Conservation (phyloP, 64 coral and sea anemone genomes). For the Porites australiensis region DNA sequence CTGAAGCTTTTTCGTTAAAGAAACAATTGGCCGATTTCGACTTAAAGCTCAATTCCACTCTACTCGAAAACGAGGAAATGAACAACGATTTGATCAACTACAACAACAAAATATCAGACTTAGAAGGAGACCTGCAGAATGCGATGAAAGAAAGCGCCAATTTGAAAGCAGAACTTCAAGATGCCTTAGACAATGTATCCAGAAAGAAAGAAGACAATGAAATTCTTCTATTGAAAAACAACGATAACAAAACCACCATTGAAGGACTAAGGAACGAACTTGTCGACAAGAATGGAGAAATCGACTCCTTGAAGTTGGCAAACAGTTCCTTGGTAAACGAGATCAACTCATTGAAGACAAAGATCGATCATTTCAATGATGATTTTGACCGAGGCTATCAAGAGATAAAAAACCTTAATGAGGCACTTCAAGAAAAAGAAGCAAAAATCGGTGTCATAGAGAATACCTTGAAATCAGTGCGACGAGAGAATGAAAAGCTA, state of each 20-base stretch:
- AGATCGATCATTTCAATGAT: conserved; percentile 72
- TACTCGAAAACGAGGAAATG: conserved; percentile 97
- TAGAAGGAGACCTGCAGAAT: conserved; percentile 83
- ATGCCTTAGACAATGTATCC: conserved; percentile 75
- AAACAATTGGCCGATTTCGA: conserved; percentile 85
- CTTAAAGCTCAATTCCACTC: conserved; percentile 71
- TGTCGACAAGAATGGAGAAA: conserved; percentile 71
- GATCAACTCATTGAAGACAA: conserved; percentile 76
- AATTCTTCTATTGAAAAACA: conserved; percentile 64
- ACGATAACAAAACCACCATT: conserved; percentile 66
- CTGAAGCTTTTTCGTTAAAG: conserved; percentile 82
- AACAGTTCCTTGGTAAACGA: conserved; percentile 85
- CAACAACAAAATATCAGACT: conserved; percentile 87
- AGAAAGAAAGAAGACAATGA: conserved; percentile 83
- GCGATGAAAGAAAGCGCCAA: conserved; percentile 82
- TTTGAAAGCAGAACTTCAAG: conserved; percentile 83
- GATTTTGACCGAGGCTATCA: conserved; percentile 87
- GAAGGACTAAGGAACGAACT: conserved; percentile 85
- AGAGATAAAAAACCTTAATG: conserved; percentile 66
- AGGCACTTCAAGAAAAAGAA: conserved; percentile 78
- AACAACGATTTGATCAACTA: conserved; percentile 87
- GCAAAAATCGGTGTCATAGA: conserved; percentile 72
- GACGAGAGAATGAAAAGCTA: conserved; percentile 88
- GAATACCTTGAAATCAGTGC: conserved; percentile 71
- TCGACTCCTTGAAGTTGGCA: conserved; percentile 79